Base-by-base conservation (phyloP, 2,797 vertebrate genomes). In the Amniataba percoides region DNA sequence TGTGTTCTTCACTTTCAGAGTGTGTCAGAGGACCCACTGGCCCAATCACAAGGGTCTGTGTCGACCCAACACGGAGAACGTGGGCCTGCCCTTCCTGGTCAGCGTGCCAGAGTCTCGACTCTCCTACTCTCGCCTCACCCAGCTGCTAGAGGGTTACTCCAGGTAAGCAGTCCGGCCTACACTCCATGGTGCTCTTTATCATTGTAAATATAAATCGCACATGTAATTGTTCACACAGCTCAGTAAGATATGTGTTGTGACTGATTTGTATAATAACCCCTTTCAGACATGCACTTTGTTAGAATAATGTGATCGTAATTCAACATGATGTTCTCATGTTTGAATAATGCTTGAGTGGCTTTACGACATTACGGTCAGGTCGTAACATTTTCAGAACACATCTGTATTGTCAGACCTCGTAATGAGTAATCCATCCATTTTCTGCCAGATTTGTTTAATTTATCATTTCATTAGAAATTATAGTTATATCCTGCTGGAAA, bases 21-120 rank as follows among this genome's bases (percentile, higher is more conserved):
- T 87, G 2, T 99, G 98, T 86, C 98, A 99, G 94, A 98, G 94
- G 93, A 97, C 91, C 23, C 98, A 99, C 83, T 99, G 98, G 98
- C 95, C 96, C 65, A 96, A 93, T 86, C 98, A 99, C 90, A 99
- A 97, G 91, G 89, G 91, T 68, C 91, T 94, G 36, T 99, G 98
- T 88, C 96, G 96, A 46, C 96, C 97, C 0, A 94, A 94, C 86
- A 87, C 84, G 0, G 98, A 99, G 91, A 97, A 97, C 31, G 97
- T 99, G 6, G 98, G 98, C 34, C 95, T 97, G 80, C 98, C 98
- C 0, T 99, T 99, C 93, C 88, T 99, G 88, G 95, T 99, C 92
- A 98, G 97, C 0, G 96, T 99, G 39, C 97, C 98, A 0, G 96
- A 97, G 87, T 98, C 98, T 34, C 96, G 98, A 21, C 96, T 99